These are phyloP conservation scores for Etheostoma spectabile DNA, from an alignment of 2,113 vertebrate genomes.

Conservation along the genomic window DNA sequence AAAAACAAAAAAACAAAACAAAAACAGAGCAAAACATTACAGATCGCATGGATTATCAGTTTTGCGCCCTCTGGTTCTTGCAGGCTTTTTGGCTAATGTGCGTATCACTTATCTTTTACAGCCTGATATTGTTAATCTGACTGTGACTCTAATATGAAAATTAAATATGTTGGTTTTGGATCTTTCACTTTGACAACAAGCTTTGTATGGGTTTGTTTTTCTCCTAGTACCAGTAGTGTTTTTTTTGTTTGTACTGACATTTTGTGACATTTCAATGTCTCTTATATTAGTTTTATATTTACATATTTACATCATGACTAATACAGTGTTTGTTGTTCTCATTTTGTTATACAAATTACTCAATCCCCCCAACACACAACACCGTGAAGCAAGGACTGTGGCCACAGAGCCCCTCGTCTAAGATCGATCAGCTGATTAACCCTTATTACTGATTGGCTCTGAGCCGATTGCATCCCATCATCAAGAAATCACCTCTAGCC, in stretches of 20 bases:
- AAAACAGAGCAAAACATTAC: conserved; percentile 11
- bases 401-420: conserved; percentile 64
- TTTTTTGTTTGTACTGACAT: not conserved
- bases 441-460: conserved; percentile 91
- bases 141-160: conserved; percentile 37
- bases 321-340: not conserved
- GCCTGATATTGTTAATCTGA: conserved; percentile 48
- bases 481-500: conserved; percentile 88
- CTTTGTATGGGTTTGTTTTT: conserved; percentile 14
- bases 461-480: conserved; percentile 88
- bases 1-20: conserved; percentile 14
- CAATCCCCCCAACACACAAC: conserved; percentile 8
- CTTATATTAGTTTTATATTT: not conserved
- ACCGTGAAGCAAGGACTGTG: conserved; percentile 74
- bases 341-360: not conserved
- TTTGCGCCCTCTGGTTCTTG: conserved; percentile 32
- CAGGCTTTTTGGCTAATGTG: conserved; percentile 33
- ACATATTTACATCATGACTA: not conserved
- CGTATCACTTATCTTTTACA: conserved; percentile 41
- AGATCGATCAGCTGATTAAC: conserved; percentile 93
- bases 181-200: not conserved
- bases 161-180: conserved; percentile 39
- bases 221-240: too few relatives aligned
- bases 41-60: conserved; percentile 30
- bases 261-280: not conserved